Evolutionary conservation across 2,888 invertebrate species (phyloP).

Genomic region (Apoderus coryli): DNA sequence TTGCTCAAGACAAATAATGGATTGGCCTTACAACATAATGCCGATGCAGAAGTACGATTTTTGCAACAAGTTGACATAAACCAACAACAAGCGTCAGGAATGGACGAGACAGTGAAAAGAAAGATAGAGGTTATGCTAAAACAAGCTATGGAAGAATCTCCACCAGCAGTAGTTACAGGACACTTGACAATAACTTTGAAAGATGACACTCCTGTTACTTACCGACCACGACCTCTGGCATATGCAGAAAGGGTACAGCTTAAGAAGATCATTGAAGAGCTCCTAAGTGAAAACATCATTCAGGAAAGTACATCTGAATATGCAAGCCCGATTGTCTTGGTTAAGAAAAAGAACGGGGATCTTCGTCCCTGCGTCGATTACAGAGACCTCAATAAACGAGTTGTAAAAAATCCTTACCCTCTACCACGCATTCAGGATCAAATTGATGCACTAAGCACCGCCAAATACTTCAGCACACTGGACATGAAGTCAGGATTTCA

Average conservation of each 20-base stretch:
- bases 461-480: slow-evolving; percentile 16
- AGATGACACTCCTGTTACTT: not conserved
- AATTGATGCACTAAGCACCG: slow-evolving; percentile 15
- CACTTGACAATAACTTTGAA: slow-evolving; percentile 1
- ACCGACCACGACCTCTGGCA: not conserved
- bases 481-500: slow-evolving; percentile 18
- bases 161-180: too few species aligned
- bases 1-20: too few species aligned
- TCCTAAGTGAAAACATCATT: not conserved
- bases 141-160: too few species aligned
- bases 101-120: too few species aligned
- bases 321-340: slow-evolving; percentile 19
- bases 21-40: not conserved
- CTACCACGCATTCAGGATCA: slow-evolving; percentile 17
- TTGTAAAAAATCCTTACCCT: slow-evolving; percentile 16
- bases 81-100: too few species aligned
- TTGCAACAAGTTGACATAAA: too few species aligned
- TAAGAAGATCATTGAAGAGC: slow-evolving; percentile 2
- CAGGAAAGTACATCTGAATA: slow-evolving; percentile 13
- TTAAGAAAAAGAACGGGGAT: slow-evolving; percentile 16
- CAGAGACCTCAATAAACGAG: slow-evolving; percentile 16
- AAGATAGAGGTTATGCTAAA: too few species aligned
- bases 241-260: slow-evolving; percentile 2
- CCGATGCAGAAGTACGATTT: not conserved
- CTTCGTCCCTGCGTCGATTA: slow-evolving; percentile 16